These are phyloP conservation scores for Drosophila multiciliata DNA, from an alignment of 2,888 invertebrate species.

Conservation along the genomic window DNA sequence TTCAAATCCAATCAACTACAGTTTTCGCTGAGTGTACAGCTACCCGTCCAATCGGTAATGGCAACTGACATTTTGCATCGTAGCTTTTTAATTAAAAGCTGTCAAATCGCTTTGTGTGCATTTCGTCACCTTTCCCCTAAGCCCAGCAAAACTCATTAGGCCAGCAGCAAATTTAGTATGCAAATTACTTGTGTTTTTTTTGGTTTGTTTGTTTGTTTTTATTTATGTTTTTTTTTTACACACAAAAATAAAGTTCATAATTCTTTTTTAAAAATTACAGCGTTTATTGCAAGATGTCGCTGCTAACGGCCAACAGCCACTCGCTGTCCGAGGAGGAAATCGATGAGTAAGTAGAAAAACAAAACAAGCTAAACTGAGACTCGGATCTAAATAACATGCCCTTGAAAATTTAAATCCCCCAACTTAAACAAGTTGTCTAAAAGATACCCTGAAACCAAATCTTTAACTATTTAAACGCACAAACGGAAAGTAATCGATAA, in stretches of 20 bases:
- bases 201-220: background rate
- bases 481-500: background rate
- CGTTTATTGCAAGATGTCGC: slow-evolving; percentile 73
- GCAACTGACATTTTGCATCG: slow-evolving; percentile 64
- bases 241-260: slow-evolving; percentile 1
- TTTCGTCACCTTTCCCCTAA: slow-evolving; percentile 13
- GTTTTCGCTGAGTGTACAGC: slow-evolving; percentile 6
- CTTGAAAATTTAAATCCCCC: background rate
- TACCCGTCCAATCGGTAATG: slow-evolving; percentile 17
- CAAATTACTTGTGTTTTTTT: background rate
- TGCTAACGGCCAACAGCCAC: slow-evolving; percentile 79
- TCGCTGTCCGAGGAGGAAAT: slow-evolving; percentile 89
- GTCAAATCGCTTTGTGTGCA: slow-evolving; percentile 69
- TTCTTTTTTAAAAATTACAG: slow-evolving; percentile 45
- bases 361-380: background rate
- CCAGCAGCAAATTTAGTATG: background rate
- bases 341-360: slow-evolving; percentile 88
- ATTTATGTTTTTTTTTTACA: background rate
- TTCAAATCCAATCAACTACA: background rate
- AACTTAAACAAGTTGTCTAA: background rate
- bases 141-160: slow-evolving; percentile 43
- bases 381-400: background rate
- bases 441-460: background rate
- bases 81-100: slow-evolving; percentile 76
- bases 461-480: background rate